Evolutionary conservation across 1,140 invertebrate genomes (phyloP), one percentile per base, ranked within the genome.

Genomic region (Zelostemma sp.): DNA sequence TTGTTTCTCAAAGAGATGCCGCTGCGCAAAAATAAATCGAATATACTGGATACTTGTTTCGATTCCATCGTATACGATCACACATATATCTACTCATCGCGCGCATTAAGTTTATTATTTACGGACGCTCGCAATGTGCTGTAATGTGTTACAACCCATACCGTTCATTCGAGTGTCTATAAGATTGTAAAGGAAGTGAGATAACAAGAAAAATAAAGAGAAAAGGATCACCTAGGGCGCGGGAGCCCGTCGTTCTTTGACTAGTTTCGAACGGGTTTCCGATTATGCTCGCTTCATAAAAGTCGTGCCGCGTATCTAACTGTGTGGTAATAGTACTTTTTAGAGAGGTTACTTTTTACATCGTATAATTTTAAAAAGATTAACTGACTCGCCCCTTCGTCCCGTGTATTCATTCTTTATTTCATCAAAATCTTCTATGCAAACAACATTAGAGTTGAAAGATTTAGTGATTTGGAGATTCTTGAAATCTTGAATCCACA

Each of bases 221-320:
- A 61, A 56, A 64, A 71, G 68, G 73, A 75, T 68, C 74, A 72
- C 73, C 74, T 75, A 67, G 69, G 69, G 69, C 48, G 63, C 63
- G 60, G 69, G 69, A 67, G 64, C 63, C 56, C 57, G 58, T 63
- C 64, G 56, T 72, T 72, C 65, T 69, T 68, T 56, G 62, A 63
- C 64, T 68, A 69, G 71, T 69, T 73, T 68, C 74, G 58, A 78
- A 77, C 76, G 73, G 76, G 73, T 80, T 77, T 72, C 74, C 76
- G 76, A 76, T 80, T 77, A 73, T 80, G 68, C 69, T 76, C 74
- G 75, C 72, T 77, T 74, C 68, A 70, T 77, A 77, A 76, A 73
- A 74, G 61, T 75, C 65, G 63, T 64, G 61, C 62, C 66, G 61
- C 70, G 65, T 59, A 60, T 68, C 70, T 72, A 67, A 72, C 68